Conservation (phyloP, 2,888 invertebrate species). For the Tiphia femorata region DNA sequence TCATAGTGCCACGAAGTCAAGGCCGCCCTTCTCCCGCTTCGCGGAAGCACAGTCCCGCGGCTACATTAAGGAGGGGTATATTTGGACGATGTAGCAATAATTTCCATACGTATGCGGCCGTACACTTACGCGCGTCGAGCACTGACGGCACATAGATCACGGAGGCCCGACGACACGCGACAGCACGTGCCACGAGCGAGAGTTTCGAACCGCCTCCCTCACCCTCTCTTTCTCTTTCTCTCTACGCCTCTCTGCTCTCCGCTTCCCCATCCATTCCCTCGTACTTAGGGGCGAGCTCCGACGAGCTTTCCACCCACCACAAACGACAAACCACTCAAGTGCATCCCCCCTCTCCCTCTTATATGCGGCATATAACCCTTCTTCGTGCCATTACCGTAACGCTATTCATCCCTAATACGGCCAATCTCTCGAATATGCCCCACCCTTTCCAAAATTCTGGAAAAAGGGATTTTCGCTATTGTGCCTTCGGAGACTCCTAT, state of each 20-base stretch:
- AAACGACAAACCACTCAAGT: slow-evolving; percentile 63
- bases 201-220: slow-evolving; percentile 25
- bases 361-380: slow-evolving; percentile 55
- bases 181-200: slow-evolving; percentile 56
- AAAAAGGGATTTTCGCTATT: background rate
- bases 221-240: slow-evolving; percentile 13
- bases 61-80: slow-evolving; percentile 43
- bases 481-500: too few species aligned
- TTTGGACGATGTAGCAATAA: slow-evolving; percentile 48
- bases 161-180: slow-evolving; percentile 60
- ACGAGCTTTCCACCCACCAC: slow-evolving; percentile 57
- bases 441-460: background rate
- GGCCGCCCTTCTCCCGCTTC: too few species aligned
- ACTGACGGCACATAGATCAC: slow-evolving; percentile 63
- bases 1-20: too few species aligned
- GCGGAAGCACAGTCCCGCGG: too few species aligned
- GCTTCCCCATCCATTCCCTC: slow-evolving; percentile 27
- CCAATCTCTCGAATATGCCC: slow-evolving; percentile 23
- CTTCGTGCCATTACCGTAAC: slow-evolving; percentile 55
- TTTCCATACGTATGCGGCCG: slow-evolving; percentile 36
- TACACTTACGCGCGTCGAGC: slow-evolving; percentile 5
- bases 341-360: slow-evolving; percentile 41
- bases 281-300: slow-evolving; percentile 37
- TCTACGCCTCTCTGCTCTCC: slow-evolving; percentile 10
- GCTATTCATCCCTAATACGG: slow-evolving; percentile 51